Base-by-base conservation (phyloP, 2,888 invertebrate genomes). In the Cyaniris semiargus region DNA sequence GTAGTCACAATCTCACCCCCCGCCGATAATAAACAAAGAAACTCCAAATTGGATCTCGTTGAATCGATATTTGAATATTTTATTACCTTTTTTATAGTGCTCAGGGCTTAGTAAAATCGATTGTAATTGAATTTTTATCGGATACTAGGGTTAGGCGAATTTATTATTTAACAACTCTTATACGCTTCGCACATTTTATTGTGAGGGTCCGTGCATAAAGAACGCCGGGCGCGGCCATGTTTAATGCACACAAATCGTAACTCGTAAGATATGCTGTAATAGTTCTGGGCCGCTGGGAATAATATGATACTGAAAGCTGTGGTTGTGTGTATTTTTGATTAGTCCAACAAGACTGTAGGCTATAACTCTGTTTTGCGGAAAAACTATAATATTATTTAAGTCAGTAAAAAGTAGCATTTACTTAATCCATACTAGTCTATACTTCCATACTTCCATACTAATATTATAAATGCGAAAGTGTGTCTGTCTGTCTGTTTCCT, bases 11-110 rank as follows among this genome's bases (percentile, higher is more conserved):
- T 78, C 80, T 71, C 60, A 81, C 80, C 81, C 82, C 82, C 77
- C 78, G 77, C 79, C 78, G 79, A 79, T 79, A 82, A 79, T 79
- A 82, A 82, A 82, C 82, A 82, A 82, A 81, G 81, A 79, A 78
- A 80, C 79, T 78, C 75, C 72, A 81, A 82, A 81, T 82, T 81
- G 81, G 80, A 82, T 81, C 79, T 80, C 76, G 78, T 78, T 78
- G 78, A 81, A 80, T 80, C 80, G 80, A 79, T 80, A 80, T 81
- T 78, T 83, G 82, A 82, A 83, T 83, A 81, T 82, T 83, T 82
- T 83, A 81, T 81, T 79, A 81, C 53, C 72, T 77, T 77, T 77
- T 77, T 77, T 70, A 74, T 74, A 74, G 76, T 76, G 31, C 27
- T 48, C 53, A 44, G n/a, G 44, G 76, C 76, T 76, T 72, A 71